Evolutionary conservation across 2,888 invertebrate species (phyloP), one percentile per base, ranked within the genome.

Genomic region (Metacarcinus magister): DNA sequence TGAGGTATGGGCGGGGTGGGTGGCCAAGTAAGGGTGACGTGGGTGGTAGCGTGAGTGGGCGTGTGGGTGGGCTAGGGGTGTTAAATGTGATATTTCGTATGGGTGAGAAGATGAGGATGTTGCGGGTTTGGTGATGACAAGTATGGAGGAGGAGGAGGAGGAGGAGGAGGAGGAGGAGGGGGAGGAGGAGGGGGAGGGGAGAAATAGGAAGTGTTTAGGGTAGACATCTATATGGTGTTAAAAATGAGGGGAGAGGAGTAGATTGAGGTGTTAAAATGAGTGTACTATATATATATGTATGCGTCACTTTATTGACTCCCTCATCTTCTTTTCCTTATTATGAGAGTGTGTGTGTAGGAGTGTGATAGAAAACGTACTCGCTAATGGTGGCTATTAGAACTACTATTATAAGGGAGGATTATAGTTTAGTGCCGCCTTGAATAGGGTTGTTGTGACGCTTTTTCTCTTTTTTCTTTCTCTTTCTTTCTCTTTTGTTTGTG

Each of bases 1-100:
- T 92, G 92, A 48, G n/a, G 48, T n/a, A 48, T 93, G 93, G 93
- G 93, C 48, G 46, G 46, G 92, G 16, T 60, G 60, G 67, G 60
- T 32, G 93, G 39, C 60, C 32, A 16, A 19, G 67, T 28, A 13
- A 13, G 54, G 54, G 13, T 48, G n/a, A 54, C n/a, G 93, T 32
- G 93, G 32, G 43, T 60, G 93, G 54, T 39, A 0, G 67, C 23
- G 28, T 39, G 67, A 67, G 67, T 28, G 93, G 39, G 93, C 39
- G 93, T 67, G 67, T 67, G 93, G 32, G 67, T 67, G 93, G 67
- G 93, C 39, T 46, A 19, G 54, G 8, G 48, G 54, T n/a, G 28
- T 48, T 43, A 54, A 43, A 43, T 39, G 60, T 67, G 93, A 44
- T 60, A 48, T 32, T 67, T 75, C 46, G 94, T 87, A 82, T 87